Evolutionary conservation across 2,113 vertebrate genomes (phyloP).

Genomic region (Lepus europaeus): DNA sequence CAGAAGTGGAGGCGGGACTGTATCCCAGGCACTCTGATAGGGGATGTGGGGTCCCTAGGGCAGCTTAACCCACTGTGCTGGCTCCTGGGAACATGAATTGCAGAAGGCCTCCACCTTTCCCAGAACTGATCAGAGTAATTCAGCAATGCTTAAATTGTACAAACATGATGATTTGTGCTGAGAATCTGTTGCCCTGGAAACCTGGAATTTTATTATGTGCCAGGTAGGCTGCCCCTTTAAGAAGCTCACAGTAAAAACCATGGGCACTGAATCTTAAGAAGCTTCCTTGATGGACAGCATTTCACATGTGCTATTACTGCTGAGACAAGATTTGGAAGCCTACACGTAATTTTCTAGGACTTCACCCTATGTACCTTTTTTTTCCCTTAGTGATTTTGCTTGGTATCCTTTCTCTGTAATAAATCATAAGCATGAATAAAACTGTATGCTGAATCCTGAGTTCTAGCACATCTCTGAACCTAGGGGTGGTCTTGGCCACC

Average conservation of each 20-base stretch:
- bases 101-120: neutral
- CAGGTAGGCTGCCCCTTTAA: neutral
- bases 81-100: neutral
- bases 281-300: neutral
- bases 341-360: neutral
- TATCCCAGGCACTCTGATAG: no score
- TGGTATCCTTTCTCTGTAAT: neutral
- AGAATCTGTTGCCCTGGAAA: neutral
- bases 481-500: neutral
- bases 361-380: neutral
- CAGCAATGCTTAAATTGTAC: neutral
- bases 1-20: no score
- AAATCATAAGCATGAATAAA: neutral
- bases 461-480: neutral
- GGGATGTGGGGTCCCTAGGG: no score
- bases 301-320: neutral
- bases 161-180: neutral
- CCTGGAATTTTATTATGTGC: neutral
- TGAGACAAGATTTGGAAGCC: neutral
- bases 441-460: neutral
- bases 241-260: neutral
- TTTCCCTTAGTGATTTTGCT: constrained; percentile 30
- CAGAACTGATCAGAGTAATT: neutral
- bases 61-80: neutral
- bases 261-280: neutral